Evolutionary conservation across 2,797 vertebrate genomes (phyloP).

Genomic region (Protosalanx chinensis): DNA sequence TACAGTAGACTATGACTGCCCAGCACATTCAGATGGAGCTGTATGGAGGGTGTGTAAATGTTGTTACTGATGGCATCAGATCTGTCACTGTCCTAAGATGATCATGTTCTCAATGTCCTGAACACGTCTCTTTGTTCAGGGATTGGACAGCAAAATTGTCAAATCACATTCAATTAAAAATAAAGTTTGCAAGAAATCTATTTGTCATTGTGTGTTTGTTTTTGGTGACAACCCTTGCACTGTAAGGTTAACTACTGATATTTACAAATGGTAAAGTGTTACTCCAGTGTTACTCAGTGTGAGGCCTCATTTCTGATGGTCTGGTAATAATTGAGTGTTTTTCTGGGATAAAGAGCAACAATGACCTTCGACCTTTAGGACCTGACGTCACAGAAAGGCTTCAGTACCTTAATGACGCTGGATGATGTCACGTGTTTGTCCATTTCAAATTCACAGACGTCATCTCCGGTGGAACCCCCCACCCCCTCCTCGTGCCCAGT

Average conservation of each 20-base stretch:
- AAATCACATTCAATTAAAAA: neutral
- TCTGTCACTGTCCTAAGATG: neutral
- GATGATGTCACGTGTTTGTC: too few species aligned
- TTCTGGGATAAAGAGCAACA: too few species aligned
- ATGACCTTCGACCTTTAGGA: too few species aligned
- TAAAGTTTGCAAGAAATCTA: constrained; percentile 7
- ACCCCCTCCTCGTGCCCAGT: neutral
- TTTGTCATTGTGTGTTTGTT: neutral
- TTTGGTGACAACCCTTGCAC: neutral
- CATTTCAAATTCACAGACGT: too few species aligned
- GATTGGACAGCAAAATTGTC: neutral
- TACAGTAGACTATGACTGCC: constrained; percentile 2
- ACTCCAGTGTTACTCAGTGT: too few species aligned
- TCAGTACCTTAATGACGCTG: too few species aligned
- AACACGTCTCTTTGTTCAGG: neutral
- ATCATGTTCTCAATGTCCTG: neutral
- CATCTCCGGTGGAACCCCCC: neutral
- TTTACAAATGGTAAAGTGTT: too few species aligned
- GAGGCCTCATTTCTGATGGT: too few species aligned
- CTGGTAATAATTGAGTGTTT: too few species aligned
- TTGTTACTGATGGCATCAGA: constrained; percentile 13
- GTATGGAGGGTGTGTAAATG: constrained; percentile 16
- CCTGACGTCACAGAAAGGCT: too few species aligned
- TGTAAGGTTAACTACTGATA: too few species aligned
- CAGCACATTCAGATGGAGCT: constrained; percentile 7